Conservation (phyloP, 2,797 vertebrate species). For the Bovichtus diacanthus region DNA sequence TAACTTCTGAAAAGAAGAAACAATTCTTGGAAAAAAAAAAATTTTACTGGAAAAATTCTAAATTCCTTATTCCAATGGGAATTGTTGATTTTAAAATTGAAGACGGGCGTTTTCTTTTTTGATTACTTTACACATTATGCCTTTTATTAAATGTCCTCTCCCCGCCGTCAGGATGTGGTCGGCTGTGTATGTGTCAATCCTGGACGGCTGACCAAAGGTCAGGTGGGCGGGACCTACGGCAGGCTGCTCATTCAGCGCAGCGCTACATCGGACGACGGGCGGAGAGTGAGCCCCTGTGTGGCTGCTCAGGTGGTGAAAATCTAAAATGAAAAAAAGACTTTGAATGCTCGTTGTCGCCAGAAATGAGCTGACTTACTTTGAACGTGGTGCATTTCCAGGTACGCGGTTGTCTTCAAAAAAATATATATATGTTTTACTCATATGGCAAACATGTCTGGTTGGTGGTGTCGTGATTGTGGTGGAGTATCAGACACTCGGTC, state of each 20-base stretch:
- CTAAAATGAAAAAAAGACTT: slow-evolving; percentile 67
- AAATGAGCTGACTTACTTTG: background rate
- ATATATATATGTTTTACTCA: slow-evolving; percentile 61
- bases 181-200: slow-evolving; percentile 94
- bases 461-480: background rate
- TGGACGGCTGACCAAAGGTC: slow-evolving; percentile 94
- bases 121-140: background rate
- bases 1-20: background rate
- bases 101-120: background rate
- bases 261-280: background rate
- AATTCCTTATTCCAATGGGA: background rate
- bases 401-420: slow-evolving; percentile 3
- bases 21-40: background rate
- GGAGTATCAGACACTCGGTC: background rate
- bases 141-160: slow-evolving; percentile 1
- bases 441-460: slow-evolving; percentile 3
- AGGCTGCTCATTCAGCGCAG: slow-evolving; percentile 85
- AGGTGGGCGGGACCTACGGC: slow-evolving; percentile 92
- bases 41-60: background rate
- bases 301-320: slow-evolving; percentile 93
- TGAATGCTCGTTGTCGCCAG: background rate
- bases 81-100: background rate
- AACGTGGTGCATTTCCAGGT: background rate
- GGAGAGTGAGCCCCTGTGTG: slow-evolving; percentile 83
- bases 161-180: slow-evolving; percentile 85